Conservation (phyloP, 2,113 vertebrate species). For the Struthidea cinerea region DNA sequence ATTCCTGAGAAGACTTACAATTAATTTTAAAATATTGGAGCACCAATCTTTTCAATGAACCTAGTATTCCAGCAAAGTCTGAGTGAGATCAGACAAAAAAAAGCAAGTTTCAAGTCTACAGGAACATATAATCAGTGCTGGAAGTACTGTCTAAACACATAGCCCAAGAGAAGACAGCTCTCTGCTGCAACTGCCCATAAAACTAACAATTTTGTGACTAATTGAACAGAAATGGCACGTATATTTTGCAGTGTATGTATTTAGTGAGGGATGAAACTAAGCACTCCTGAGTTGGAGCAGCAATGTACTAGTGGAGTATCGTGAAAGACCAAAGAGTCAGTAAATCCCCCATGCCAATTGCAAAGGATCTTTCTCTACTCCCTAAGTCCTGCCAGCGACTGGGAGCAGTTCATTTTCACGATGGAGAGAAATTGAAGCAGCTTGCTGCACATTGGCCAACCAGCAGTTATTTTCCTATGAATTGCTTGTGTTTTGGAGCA, state of each 20-base stretch:
- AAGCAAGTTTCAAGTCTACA: not conserved
- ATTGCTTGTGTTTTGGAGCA: not conserved
- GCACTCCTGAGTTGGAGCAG: not conserved
- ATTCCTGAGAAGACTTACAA: not conserved
- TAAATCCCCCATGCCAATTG: not conserved
- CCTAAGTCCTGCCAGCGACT: rapidly evolving
- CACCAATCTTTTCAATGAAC: not conserved
- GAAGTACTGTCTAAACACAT: not conserved
- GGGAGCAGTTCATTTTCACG: rapidly evolving
- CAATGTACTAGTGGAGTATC: not conserved
- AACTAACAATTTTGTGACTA: not conserved
- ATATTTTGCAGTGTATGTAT: not conserved
- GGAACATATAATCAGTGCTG: not conserved
- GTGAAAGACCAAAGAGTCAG: not conserved
- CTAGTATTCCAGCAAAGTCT: not conserved
- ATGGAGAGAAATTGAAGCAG: not conserved
- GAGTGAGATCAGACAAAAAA: not conserved
- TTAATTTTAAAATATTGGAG: not conserved
- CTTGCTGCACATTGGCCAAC: not conserved
- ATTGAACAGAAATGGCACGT: not conserved
- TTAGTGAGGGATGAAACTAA: not conserved
- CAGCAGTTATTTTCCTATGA: not conserved
- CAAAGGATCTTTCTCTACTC: not conserved
- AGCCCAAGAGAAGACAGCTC: not conserved
- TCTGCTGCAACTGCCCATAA: not conserved